Evolutionary conservation across 2,797 vertebrate species (phyloP).

Genomic region (Gymnothorax reevesii): DNA sequence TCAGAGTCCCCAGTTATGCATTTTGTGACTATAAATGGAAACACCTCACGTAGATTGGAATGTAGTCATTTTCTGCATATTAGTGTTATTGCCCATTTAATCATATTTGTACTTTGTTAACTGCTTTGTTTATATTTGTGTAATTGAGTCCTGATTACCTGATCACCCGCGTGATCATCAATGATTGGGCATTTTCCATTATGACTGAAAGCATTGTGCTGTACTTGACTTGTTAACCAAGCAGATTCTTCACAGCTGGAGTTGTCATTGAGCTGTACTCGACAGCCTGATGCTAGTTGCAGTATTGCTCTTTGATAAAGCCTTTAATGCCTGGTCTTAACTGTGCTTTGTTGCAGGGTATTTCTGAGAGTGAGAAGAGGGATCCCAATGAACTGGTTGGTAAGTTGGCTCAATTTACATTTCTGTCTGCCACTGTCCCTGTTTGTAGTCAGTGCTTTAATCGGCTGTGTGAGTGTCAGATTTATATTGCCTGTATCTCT

Average conservation of each 20-base stretch:
- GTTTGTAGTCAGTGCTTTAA: background rate
- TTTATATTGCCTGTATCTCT: background rate
- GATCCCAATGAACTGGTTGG: slow-evolving; percentile 96
- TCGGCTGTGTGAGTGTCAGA: background rate
- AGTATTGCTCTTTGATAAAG: background rate
- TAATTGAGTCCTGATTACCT: too few relatives aligned
- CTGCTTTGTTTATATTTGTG: too few relatives aligned
- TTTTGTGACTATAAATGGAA: too few relatives aligned
- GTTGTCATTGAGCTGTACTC: background rate
- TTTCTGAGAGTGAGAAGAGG: slow-evolving; percentile 80
- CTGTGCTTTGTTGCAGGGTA: slow-evolving; percentile 70
- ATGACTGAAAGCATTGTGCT: background rate
- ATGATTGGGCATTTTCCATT: background rate
- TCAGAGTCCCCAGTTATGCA: background rate
- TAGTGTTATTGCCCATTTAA: too few relatives aligned
- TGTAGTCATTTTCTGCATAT: too few relatives aligned
- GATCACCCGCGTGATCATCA: too few relatives aligned
- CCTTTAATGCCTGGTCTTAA: background rate
- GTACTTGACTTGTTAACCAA: background rate
- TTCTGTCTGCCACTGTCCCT: background rate
- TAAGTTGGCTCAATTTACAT: slow-evolving; percentile 65
- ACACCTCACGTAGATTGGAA: too few relatives aligned
- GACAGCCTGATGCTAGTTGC: background rate
- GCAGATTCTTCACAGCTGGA: background rate
- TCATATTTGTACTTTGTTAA: too few relatives aligned